Conservation (phyloP, 2,888 invertebrate genomes). For the Troides aeacus region DNA sequence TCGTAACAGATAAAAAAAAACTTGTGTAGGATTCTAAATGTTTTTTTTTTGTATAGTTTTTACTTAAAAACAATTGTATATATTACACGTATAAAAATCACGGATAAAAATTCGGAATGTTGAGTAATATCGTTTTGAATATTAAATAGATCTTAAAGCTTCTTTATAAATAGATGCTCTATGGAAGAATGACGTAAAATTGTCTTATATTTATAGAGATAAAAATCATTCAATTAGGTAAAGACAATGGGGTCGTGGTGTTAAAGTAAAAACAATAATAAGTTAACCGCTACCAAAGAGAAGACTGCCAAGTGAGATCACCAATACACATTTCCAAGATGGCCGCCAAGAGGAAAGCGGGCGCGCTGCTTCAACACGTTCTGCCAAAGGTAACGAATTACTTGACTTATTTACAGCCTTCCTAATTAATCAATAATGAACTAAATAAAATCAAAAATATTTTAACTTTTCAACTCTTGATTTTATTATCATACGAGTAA, state of each 20-base stretch:
- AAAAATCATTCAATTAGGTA: conserved; percentile 34
- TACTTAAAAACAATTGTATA: too few relatives aligned
- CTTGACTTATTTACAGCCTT: conserved; percentile 17
- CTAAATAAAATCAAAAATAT: neutral
- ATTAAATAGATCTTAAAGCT: neutral
- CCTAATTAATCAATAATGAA: neutral
- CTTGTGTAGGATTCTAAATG: too few relatives aligned
- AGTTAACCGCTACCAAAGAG: conserved; percentile 59
- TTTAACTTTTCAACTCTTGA: neutral
- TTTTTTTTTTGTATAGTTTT: too few relatives aligned
- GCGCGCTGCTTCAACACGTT: conserved; percentile 85
- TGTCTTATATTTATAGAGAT: conserved; percentile 25
- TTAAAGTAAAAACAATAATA: conserved; percentile 45
- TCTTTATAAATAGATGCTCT: conserved; percentile 32
- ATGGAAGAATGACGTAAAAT: conserved; percentile 12
- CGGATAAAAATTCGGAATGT: conserved; percentile 8
- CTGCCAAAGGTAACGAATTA: conserved; percentile 74
- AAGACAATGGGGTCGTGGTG: conserved; percentile 60
- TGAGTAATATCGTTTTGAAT: neutral
- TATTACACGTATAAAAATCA: neutral
- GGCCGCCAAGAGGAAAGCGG: conserved; percentile 88
- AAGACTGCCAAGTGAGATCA: conserved; percentile 62
- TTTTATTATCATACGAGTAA: too few relatives aligned
- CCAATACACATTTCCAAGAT: conserved; percentile 68
- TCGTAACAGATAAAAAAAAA: too few relatives aligned